Evolutionary conservation across 2,797 vertebrate species (phyloP).

Genomic region (Chaetodon trifasciatus): DNA sequence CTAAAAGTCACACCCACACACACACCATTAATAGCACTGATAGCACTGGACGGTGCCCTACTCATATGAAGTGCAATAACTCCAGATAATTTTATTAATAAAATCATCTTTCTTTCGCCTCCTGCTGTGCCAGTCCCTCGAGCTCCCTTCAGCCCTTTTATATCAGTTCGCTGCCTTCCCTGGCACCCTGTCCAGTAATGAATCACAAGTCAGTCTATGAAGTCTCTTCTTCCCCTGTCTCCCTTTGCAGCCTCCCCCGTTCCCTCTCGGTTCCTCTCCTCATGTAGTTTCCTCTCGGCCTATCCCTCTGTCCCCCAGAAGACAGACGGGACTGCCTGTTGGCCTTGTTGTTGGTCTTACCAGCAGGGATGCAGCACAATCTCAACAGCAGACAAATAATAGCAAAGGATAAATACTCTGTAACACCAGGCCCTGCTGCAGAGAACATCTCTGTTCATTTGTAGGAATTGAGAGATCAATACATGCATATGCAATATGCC

Average conservation of each 20-base stretch:
- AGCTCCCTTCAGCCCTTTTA: conserved; percentile 66
- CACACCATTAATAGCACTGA: conserved; percentile 82
- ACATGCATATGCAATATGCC: conserved; percentile 63
- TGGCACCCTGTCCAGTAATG: conserved; percentile 69
- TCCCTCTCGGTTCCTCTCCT: conserved; percentile 16
- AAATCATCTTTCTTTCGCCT: conserved; percentile 75
- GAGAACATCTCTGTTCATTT: conserved; percentile 63
- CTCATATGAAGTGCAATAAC: conserved; percentile 77
- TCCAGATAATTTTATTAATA: conserved; percentile 84
- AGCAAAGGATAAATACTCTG: conserved; percentile 55
- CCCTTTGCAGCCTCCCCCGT: conserved; percentile 31
- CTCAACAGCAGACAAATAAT: conserved; percentile 59
- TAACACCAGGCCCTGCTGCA: conserved; percentile 11
- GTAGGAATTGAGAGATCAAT: conserved; percentile 62
- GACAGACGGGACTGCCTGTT: conserved; percentile 39
- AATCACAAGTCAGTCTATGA: conserved; percentile 70
- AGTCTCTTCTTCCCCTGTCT: conserved; percentile 34
- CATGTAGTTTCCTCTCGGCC: conserved; percentile 10
- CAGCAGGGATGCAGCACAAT: conserved; percentile 42
- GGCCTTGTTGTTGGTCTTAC: conserved; percentile 41
- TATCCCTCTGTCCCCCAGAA: conserved; percentile 15
- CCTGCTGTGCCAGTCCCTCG: conserved; percentile 62
- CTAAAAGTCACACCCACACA: conserved; percentile 11
- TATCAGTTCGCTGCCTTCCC: conserved; percentile 72
- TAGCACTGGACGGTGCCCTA: conserved; percentile 81